A percentile compares a stretch with the other conserved stretches of the same genome.
phyloP scores from a whole-genome alignment of 2,113 vertebrate species.

The Gallinago jamesoni region DNA sequence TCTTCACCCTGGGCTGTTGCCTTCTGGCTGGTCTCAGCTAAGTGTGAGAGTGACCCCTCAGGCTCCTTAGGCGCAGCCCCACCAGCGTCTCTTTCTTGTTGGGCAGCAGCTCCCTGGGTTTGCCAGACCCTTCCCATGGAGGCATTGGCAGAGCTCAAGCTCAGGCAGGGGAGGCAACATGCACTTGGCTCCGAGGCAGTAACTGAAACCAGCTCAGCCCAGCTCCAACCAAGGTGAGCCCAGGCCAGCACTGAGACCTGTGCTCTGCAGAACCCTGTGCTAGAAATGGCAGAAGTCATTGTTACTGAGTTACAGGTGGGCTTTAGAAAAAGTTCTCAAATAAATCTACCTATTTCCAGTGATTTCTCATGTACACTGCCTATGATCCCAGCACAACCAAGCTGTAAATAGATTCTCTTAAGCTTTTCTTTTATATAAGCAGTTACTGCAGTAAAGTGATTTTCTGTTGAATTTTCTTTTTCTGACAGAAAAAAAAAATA shows the following conservation, averaged over 20 bases:
- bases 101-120: neutral
- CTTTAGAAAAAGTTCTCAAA: neutral
- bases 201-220: neutral
- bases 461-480: neutral
- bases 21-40: neutral
- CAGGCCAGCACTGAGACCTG: neutral
- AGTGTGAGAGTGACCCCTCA: accelerated
- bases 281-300: neutral
- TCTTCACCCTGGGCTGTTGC: neutral
- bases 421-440: neutral
- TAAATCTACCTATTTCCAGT: neutral
- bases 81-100: neutral
- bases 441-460: neutral
- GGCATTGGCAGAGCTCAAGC: neutral
- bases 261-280: neutral
- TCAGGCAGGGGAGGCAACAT: neutral
- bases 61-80: neutral
- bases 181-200: accelerated
- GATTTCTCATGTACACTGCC: neutral
- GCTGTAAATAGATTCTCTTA: neutral
- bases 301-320: too few relatives aligned
- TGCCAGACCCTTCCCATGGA: neutral
- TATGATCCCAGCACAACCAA: neutral
- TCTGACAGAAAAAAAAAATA: neutral
- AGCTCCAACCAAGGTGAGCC: accelerated